phyloP scores from a whole-genome alignment of 2,113 vertebrate genomes.

The Chloroceryle aenea region DNA sequence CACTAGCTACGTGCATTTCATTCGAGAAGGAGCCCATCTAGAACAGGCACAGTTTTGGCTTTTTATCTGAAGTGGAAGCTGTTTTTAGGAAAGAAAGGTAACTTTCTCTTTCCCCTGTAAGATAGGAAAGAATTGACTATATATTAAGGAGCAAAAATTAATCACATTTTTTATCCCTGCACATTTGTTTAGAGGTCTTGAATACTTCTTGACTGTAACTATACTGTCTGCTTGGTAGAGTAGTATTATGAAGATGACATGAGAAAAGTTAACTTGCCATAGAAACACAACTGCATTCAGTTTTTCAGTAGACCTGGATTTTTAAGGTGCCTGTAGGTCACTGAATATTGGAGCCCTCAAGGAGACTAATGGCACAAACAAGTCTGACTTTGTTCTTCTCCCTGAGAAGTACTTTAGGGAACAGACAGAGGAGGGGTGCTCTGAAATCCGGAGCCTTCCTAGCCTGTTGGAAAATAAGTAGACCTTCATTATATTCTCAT shows the following conservation, averaged over 20 bases:
- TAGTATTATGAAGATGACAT: neutral
- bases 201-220: neutral
- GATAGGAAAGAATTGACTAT: neutral
- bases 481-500: constrained; percentile 33
- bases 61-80: neutral
- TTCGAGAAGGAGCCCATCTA: neutral
- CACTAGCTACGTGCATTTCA: neutral
- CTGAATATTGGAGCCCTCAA: constrained; percentile 57
- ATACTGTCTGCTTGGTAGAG: neutral
- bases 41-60: neutral
- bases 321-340: constrained; percentile 70
- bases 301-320: constrained; percentile 5
- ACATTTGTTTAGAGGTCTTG: constrained; percentile 12
- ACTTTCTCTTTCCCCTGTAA: neutral
- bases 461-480: constrained; percentile 75
- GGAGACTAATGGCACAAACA: constrained; percentile 27
- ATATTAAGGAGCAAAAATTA: neutral
- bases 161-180: neutral
- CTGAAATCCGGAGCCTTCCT: constrained; percentile 33
- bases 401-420: constrained; percentile 70
- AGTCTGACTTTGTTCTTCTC: constrained; percentile 72
- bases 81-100: neutral
- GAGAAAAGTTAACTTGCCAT: neutral
- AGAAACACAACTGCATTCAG: neutral
- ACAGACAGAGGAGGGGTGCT: constrained; percentile 14